Conservation (phyloP, 1,140 invertebrate species). For the Zaprionus ghesquierei region DNA sequence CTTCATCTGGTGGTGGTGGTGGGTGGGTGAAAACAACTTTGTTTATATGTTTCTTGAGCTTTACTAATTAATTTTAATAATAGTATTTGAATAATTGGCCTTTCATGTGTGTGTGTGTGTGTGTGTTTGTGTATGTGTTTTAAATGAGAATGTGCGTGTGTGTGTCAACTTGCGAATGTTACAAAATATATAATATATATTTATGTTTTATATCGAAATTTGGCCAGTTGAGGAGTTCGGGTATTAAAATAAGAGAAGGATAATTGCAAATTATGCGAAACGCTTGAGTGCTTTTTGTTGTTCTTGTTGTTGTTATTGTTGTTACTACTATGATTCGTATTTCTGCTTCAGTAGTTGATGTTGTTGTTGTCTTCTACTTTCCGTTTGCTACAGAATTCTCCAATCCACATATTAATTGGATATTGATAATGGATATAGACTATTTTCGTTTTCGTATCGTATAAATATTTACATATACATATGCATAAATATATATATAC, state of each 20-base stretch:
- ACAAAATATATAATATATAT: conserved; percentile 37
- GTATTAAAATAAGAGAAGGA: conserved; percentile 1
- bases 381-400: neutral
- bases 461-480: conserved; percentile 4
- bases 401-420: neutral
- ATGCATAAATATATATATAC: neutral
- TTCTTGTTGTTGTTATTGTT: neutral
- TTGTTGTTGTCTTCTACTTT: neutral
- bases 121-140: neutral
- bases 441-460: conserved; percentile 1
- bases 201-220: conserved; percentile 23
- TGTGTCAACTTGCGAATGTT: conserved; percentile 20
- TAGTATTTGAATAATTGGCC: conserved; percentile 27
- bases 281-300: conserved; percentile 2
- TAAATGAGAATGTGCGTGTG: neutral
- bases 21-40: neutral
- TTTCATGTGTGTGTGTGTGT: neutral
- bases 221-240: conserved; percentile 10
- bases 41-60: conserved; percentile 9
- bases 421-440: conserved; percentile 12
- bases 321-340: conserved; percentile 1
- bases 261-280: conserved; percentile 16
- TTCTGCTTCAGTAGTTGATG: conserved; percentile 2
- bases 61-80: conserved; percentile 39
- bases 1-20: no score